Percentiles rank a stretch among this genome's conserved stretches.
phyloP scores from a whole-genome alignment of 2,888 invertebrate species.

The Chrysopilus asiliformis region DNA sequence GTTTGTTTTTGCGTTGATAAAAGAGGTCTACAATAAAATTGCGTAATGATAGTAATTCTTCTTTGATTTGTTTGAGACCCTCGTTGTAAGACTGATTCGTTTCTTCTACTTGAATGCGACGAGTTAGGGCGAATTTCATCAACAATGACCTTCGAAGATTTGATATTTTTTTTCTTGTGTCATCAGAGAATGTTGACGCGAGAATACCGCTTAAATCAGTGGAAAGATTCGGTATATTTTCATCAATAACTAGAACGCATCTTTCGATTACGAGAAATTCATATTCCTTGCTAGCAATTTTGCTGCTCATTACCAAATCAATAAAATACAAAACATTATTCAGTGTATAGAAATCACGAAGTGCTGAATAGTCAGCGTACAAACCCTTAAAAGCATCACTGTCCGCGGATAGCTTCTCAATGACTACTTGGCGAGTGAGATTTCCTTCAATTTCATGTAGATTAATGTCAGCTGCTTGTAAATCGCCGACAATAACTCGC shows the following conservation, averaged over 20 bases:
- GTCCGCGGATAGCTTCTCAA: neutral
- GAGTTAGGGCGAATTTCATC: neutral
- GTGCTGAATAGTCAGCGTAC: slow-evolving; percentile 15
- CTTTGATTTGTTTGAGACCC: neutral
- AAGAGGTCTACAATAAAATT: neutral
- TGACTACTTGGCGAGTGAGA: slow-evolving; percentile 1
- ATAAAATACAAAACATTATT: slow-evolving; percentile 15
- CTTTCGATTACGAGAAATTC: neutral
- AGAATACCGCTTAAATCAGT: neutral
- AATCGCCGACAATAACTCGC: neutral
- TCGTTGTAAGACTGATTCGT: neutral
- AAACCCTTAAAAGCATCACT: slow-evolving; percentile 14
- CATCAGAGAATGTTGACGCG: neutral
- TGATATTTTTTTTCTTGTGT: neutral
- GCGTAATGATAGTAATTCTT: neutral
- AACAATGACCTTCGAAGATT: neutral
- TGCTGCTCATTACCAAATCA: neutral
- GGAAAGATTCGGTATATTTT: neutral
- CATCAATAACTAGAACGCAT: neutral
- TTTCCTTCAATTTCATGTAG: slow-evolving; percentile 1
- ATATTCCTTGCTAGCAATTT: neutral
- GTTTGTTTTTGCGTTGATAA: neutral
- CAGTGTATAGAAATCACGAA: slow-evolving; percentile 17
- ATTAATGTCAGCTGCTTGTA: neutral
- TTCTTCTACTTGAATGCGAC: neutral